phyloP scores from a whole-genome alignment of 2,888 invertebrate species.

The Neelides folsomi region DNA sequence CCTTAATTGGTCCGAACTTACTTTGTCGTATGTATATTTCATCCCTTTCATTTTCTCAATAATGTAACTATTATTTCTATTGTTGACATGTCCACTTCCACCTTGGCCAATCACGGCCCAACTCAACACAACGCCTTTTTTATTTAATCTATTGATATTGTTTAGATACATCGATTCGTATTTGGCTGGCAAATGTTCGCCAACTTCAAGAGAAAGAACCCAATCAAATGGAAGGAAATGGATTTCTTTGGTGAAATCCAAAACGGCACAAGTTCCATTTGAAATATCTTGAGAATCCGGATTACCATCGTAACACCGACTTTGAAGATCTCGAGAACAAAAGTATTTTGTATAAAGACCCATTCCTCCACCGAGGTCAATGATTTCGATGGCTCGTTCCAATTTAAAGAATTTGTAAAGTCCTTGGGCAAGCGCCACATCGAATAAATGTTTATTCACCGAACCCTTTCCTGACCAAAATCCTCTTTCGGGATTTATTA shows the following conservation, averaged over 20 bases:
- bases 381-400: not conserved
- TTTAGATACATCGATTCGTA: constrained; percentile 7
- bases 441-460: constrained; percentile 1
- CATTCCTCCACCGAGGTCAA: constrained; percentile 7
- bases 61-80: constrained; percentile 13
- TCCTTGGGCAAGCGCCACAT: not conserved
- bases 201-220: constrained; percentile 11
- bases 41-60: not conserved
- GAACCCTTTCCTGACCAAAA: not conserved
- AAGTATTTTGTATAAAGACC: constrained; percentile 1
- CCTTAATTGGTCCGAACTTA: no score
- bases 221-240: constrained; percentile 7
- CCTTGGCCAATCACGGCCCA: constrained; percentile 22
- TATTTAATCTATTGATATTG: constrained; percentile 6
- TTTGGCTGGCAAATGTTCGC: constrained; percentile 10
- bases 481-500: no score
- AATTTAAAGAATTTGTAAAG: not conserved
- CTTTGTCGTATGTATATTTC: no score
- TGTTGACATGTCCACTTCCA: constrained; percentile 22
- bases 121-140: constrained; percentile 13
- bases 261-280: constrained; percentile 7
- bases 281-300: constrained; percentile 11
- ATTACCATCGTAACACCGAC: constrained; percentile 12
- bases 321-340: not conserved
- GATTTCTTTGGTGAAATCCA: constrained; percentile 9